Evolutionary conservation across 2,797 vertebrate genomes (phyloP).

Genomic region (Dendrocincla tyrannina): DNA sequence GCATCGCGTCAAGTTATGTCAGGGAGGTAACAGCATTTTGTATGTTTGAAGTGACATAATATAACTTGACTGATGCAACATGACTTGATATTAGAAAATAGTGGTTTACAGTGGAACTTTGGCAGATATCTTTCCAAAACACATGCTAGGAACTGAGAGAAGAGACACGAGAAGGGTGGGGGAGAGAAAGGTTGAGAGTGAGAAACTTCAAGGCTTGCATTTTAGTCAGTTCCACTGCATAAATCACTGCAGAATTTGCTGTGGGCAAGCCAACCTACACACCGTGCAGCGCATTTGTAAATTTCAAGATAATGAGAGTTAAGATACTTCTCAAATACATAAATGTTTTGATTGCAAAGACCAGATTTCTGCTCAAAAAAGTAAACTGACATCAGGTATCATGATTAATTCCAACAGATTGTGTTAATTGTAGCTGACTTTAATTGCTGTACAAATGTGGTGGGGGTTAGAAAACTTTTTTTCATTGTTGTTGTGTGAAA

Average conservation of each 20-base stretch:
- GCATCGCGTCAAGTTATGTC: conserved; percentile 23
- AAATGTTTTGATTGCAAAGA: conserved; percentile 48
- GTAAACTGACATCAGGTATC: conserved; percentile 47
- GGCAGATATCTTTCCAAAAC: not conserved
- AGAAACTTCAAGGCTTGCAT: not conserved
- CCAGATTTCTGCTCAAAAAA: conserved; percentile 38
- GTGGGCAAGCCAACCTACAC: conserved; percentile 30
- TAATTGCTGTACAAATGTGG: conserved; percentile 40
- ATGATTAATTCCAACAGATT: conserved; percentile 44
- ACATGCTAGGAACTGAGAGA: not conserved
- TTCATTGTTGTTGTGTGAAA: not conserved
- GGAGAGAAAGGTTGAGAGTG: not conserved
- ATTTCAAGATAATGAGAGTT: conserved; percentile 35
- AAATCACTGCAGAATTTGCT: conserved; percentile 1
- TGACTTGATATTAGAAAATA: conserved; percentile 9
- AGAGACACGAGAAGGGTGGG: fast-evolving
- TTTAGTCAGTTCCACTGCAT: not conserved
- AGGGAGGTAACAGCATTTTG: conserved; percentile 15
- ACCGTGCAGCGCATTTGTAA: not conserved
- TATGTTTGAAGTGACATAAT: conserved; percentile 17
- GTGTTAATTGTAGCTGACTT: conserved; percentile 48
- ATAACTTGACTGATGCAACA: conserved; percentile 22
- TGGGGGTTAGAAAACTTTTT: conserved; percentile 35
- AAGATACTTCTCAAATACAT: conserved; percentile 36
- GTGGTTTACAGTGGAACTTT: not conserved